phyloP scores from a whole-genome alignment of 2,113 vertebrate species.

The Myotis lucifugus region DNA sequence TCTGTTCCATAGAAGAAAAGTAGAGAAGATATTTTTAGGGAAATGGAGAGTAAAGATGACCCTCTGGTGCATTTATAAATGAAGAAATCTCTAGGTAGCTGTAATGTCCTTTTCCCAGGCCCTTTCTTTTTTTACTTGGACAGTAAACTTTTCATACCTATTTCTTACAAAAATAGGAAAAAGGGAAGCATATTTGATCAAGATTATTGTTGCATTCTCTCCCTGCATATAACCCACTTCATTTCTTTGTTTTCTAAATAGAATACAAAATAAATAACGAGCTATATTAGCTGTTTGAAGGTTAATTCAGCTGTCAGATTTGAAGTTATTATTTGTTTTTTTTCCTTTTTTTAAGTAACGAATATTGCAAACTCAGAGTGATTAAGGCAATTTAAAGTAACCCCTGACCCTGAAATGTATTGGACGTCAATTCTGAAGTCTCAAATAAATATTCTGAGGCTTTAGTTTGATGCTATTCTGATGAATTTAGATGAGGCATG shows the following conservation, averaged over 20 bases:
- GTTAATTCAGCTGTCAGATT: not conserved
- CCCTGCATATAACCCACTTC: not conserved
- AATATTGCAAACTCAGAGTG: not conserved
- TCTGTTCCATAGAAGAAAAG: not conserved
- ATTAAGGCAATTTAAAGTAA: constrained; percentile 37
- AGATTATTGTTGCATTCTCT: not conserved
- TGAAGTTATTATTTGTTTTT: not conserved
- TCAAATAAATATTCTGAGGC: not conserved
- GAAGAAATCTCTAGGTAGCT: not conserved
- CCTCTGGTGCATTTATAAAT: not conserved
- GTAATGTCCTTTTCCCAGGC: not conserved
- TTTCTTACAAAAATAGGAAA: not conserved
- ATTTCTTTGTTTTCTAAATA: constrained; percentile 13
- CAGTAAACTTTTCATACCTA: not conserved
- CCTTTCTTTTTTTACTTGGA: not conserved
- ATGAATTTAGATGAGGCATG: constrained; percentile 42
- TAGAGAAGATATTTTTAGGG: not conserved
- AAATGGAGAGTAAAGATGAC: not conserved
- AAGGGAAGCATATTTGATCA: not conserved
- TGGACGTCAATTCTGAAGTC: not conserved
- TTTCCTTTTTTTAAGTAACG: constrained; percentile 6
- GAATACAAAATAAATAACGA: not conserved
- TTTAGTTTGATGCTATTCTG: constrained; percentile 4
- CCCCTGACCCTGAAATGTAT: not conserved
- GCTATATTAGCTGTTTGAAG: not conserved